Conservation (phyloP, 2,797 vertebrate genomes). For the Linurgus olivaceus region DNA sequence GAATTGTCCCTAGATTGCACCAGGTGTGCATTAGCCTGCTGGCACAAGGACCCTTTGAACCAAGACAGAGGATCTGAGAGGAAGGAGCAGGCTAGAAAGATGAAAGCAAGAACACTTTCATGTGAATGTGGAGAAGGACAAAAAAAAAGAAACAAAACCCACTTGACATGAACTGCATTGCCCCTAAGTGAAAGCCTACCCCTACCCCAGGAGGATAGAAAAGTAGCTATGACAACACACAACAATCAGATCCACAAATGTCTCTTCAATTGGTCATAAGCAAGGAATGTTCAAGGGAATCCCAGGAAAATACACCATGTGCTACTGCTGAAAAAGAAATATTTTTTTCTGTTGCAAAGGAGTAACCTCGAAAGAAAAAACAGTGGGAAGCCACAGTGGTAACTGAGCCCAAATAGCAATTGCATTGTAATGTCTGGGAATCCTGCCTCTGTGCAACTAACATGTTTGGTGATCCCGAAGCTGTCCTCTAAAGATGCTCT, state of each 20-base stretch:
- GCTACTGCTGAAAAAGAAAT: background rate
- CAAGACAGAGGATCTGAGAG: background rate
- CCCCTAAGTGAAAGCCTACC: background rate
- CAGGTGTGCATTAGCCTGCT: background rate
- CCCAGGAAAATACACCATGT: background rate
- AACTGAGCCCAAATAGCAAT: background rate
- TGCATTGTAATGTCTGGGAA: background rate
- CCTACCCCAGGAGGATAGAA: background rate
- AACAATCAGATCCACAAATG: background rate
- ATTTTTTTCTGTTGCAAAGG: background rate
- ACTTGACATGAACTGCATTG: background rate
- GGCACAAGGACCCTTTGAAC: background rate
- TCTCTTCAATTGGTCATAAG: background rate
- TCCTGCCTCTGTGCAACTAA: background rate
- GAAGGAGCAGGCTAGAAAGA: background rate
- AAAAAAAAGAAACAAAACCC: background rate
- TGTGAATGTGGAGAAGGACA: background rate
- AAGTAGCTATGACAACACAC: background rate
- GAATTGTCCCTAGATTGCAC: background rate
- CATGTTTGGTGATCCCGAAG: background rate
- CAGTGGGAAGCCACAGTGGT: background rate
- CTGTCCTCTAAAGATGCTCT: background rate
- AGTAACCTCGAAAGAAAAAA: background rate
- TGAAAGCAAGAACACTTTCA: background rate
- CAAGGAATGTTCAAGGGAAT: background rate